A percentile compares a stretch with the other conserved stretches of the same genome.
These are phyloP conservation scores for Echinarachnius parma DNA, from an alignment of 53 echinoderm and acorn worm species.

Conservation along the genomic window DNA sequence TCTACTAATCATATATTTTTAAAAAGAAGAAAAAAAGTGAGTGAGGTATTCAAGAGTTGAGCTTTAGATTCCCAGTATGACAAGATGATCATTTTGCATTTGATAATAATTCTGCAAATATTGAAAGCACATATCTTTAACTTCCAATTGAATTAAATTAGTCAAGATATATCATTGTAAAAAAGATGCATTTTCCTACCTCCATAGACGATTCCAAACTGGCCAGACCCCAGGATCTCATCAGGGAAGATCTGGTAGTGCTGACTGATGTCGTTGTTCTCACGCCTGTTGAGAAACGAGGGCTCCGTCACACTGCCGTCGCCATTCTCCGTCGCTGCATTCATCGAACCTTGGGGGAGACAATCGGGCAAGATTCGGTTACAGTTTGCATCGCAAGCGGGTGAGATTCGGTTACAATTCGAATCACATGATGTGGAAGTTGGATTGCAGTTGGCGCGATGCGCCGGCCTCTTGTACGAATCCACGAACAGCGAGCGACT, in stretches of 20 bases:
- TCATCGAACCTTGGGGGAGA: constrained; percentile 27
- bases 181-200: constrained; percentile 45
- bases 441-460: neutral
- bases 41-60: too few species aligned
- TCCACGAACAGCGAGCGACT: constrained; percentile 23
- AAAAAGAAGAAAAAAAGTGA: too few species aligned
- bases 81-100: too few species aligned
- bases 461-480: constrained; percentile 10
- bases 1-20: too few species aligned
- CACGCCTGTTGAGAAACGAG: constrained; percentile 46
- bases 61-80: too few species aligned
- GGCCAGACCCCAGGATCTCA: constrained; percentile 97
- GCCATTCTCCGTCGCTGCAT: constrained; percentile 67
- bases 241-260: constrained; percentile 97
- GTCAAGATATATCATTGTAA: neutral
- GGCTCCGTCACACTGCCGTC: constrained; percentile 38
- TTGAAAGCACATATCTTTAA: too few species aligned
- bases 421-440: neutral
- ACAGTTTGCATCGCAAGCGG: too few species aligned
- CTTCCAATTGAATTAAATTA: too few species aligned
- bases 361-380: too few species aligned
- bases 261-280: constrained; percentile 94
- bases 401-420: too few species aligned
- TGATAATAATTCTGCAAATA: too few species aligned
- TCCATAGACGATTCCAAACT: constrained; percentile 99